Evolutionary conservation across 2,888 invertebrate species (phyloP).

Genomic region (Creontiades dilutus): DNA sequence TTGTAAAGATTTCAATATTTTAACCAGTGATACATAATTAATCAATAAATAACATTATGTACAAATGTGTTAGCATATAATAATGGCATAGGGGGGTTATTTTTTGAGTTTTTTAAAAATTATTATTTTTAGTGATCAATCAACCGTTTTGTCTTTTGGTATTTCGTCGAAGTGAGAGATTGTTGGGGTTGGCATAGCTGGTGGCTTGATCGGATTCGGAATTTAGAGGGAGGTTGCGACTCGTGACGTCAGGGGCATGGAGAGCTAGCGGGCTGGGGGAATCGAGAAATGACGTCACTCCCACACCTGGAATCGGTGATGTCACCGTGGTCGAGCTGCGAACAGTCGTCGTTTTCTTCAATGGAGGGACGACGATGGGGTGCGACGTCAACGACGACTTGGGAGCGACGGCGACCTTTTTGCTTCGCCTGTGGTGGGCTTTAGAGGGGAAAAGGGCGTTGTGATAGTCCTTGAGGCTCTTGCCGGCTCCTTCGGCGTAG

Average conservation of each 20-base stretch:
- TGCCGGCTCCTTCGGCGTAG: conserved; percentile 20
- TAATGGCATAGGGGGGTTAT: not conserved
- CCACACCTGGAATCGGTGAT: conserved; percentile 42
- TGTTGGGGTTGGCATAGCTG: conserved; percentile 57
- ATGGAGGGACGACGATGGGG: conserved; percentile 62
- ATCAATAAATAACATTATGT: not conserved
- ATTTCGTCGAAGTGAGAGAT: not conserved
- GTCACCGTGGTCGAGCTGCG: conserved; percentile 11
- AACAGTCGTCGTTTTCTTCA: conserved; percentile 37
- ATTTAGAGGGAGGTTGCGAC: not conserved
- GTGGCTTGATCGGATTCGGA: conserved; percentile 49
- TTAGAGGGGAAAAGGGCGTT: conserved; percentile 41
- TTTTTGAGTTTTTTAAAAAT: not conserved
- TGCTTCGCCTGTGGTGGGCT: not conserved
- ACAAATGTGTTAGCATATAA: conserved; percentile 1
- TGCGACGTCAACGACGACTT: not conserved
- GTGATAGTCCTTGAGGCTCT: conserved; percentile 67
- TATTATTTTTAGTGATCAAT: not conserved
- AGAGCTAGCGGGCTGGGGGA: conserved; percentile 1
- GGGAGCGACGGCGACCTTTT: not conserved
- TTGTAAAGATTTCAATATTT: not conserved
- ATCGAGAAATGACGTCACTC: conserved; percentile 38
- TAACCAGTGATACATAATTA: not conserved
- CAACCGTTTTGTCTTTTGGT: conserved; percentile 47
- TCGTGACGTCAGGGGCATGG: not conserved